Evolutionary conservation across 2,797 vertebrate species (phyloP), one percentile per base, ranked within the genome.

Genomic region (Ciconia nigra): DNA sequence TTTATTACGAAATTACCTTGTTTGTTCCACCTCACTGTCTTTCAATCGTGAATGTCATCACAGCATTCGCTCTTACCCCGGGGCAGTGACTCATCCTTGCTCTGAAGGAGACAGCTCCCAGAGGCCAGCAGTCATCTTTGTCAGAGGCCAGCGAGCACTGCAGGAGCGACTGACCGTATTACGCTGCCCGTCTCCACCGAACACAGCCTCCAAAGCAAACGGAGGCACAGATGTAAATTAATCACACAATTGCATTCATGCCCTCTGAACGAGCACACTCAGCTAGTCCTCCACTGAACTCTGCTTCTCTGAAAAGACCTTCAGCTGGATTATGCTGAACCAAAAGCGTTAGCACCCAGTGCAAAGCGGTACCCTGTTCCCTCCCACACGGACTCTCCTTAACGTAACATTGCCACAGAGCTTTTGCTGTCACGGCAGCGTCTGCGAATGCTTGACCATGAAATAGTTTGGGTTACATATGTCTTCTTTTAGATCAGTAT

Each of bases 181-280:
- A 29, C 0, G 0, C 77, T 54, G 93, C 84, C 86, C 17, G 0
- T 65, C 84, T 19, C 72, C 63, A 8, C 55, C 3, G 4, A 66
- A 25, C 0, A 3, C 89, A 83, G 63, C 80, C 61, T 76, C 66
- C 89, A 16, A 71, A 69, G 77, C 86, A 57, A 80, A 84, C 84
- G 80, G 44, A 70, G 70, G 79, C 55, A 26, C 85, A 83, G 92
- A 70, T 2, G 3, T 15, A 29, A 69, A 94, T 91, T 87, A 95
- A 95, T 96, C 94, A 57, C 94, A 97, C 90, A 87, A 93, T 93
- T 96, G 93, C 80, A 87, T 96, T 93, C 83, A 85, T 37, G 95
- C 72, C 88, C 78, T 89, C 87, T 90, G 92, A 93, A 76, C 79
- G 92, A 83, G 93, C 91, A 59, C 79, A 31, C 81, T 92, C 92